These are phyloP conservation scores for Gnathonemus longibarbis DNA, from an alignment of 2,113 vertebrate species.

Conservation along the genomic window DNA sequence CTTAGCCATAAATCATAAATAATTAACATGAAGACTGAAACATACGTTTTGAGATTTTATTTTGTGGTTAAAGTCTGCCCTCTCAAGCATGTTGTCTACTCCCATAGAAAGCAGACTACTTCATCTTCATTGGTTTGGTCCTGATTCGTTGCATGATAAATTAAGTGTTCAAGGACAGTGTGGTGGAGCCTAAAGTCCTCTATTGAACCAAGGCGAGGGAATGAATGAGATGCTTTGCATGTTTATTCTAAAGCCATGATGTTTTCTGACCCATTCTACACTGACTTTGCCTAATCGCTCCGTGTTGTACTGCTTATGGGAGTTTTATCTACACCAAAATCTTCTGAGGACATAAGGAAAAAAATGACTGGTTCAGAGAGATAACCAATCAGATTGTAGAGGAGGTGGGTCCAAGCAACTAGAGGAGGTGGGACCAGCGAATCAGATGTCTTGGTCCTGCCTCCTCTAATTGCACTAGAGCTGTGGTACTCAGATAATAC, in stretches of 20 bases:
- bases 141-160: slow-evolving; percentile 43
- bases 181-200: slow-evolving; percentile 33
- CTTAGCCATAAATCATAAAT: slow-evolving; percentile 47
- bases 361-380: not conserved
- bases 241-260: slow-evolving; percentile 16
- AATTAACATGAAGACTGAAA: slow-evolving; percentile 43
- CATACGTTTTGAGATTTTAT: slow-evolving; percentile 43
- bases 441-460: not conserved
- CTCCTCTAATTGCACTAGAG: not conserved
- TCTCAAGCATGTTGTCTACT: slow-evolving; percentile 25
- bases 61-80: slow-evolving; percentile 22
- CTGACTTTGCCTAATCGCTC: slow-evolving; percentile 19
- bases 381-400: not conserved
- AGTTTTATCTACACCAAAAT: not conserved
- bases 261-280: slow-evolving; percentile 24
- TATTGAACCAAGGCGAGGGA: slow-evolving; percentile 11
- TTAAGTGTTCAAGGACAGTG: slow-evolving; percentile 29
- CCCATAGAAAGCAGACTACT: slow-evolving; percentile 31
- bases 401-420: not conserved
- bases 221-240: not conserved
- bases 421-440: not conserved
- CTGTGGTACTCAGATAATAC: slow-evolving; percentile 20
- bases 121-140: slow-evolving; percentile 42
- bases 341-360: not conserved
- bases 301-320: slow-evolving; percentile 4